These are phyloP conservation scores for Enteromius fasciolatus DNA, from an alignment of 2,797 vertebrate species.

Conservation along the genomic window DNA sequence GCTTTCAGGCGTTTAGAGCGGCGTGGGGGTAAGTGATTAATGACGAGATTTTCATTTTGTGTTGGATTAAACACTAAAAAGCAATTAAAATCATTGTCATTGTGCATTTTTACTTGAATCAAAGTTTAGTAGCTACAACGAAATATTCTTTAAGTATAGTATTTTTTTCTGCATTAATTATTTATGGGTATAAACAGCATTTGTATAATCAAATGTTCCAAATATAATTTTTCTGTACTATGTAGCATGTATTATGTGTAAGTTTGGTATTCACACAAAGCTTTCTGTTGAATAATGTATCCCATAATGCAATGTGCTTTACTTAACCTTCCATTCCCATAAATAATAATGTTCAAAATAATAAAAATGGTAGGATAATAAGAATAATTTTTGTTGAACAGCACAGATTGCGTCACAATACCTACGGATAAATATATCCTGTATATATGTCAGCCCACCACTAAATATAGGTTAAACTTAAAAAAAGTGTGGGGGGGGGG, in stretches of 20 bases:
- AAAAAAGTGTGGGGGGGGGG: background rate
- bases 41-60: no score
- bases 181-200: background rate
- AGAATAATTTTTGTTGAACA: background rate
- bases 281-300: background rate
- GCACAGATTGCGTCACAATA: background rate
- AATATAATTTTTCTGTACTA: background rate
- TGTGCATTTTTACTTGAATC: background rate
- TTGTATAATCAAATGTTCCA: background rate
- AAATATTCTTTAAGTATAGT: background rate
- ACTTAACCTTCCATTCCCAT: background rate
- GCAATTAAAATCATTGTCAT: background rate
- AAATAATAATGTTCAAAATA: no score
- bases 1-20: no score
- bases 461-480: background rate
- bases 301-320: background rate
- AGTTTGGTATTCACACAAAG: background rate
- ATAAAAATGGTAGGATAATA: no score
- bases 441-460: background rate
- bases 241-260: background rate
- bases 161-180: background rate
- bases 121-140: background rate
- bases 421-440: background rate
- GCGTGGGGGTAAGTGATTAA: no score
- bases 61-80: no score